Base-by-base conservation (phyloP, 1,140 invertebrate genomes). In the Nasonia giraulti region DNA sequence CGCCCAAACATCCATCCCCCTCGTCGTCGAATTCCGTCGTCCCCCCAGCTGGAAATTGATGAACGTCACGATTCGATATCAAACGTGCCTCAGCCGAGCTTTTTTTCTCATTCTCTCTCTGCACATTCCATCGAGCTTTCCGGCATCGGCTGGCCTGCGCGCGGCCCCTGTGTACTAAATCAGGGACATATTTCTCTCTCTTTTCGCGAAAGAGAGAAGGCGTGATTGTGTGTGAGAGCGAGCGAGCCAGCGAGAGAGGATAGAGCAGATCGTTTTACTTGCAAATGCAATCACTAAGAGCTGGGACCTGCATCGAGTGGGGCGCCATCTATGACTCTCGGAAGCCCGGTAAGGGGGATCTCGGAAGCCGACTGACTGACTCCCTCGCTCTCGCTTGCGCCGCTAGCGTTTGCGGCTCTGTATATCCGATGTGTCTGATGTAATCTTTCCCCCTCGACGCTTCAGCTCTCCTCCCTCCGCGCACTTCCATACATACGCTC, bases 251-350 rank as follows among this genome's bases (percentile, higher is more conserved):
- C 12, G 50, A 17, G 50, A 55, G 50, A 17, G 17, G 2, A 37
- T 37, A 37, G 33, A 37, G 33, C 20, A 7, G 87, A 88, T 91
- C 89, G 88, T 91, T 91, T 91, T 91, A 91, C 91, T 91, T 91
- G 90, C 91, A 90, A 91, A 91, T 91, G 90, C 90, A 91, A 91
- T 91, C 90, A 91, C 90, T 91, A 90, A 91, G 89, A 91, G 27
- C 27, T 27, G 89, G 89, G 89, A 88, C 86, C 89, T 71, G 62
- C 88, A 90, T 91, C 89, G 89, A 87, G 87, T 87, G 84, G 90
- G 90, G 89, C 90, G 87, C 85, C 87, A 71, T 86, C 89, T 89
- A 89, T 90, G 89, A 89, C 86, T 88, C 75, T 79, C 71, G 31
- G 55, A 62, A 62, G 20, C 17, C 55, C 20, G 20, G 55, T 62